These are phyloP conservation scores for Peromyscus nudipes DNA, from an alignment of 2,797 vertebrate genomes.

Conservation along the genomic window DNA sequence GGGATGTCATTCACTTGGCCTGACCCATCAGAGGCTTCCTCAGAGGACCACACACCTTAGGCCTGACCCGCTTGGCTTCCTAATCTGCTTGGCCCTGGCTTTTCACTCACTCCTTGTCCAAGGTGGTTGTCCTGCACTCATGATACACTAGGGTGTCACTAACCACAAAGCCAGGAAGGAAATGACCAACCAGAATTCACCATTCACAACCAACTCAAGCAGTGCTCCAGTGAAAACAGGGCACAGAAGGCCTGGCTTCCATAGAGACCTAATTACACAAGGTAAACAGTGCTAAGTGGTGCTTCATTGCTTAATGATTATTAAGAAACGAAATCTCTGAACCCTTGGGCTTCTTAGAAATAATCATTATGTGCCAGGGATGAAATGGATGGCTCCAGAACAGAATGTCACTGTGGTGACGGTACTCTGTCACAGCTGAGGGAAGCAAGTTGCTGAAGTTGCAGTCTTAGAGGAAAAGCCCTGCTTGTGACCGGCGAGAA, in stretches of 20 bases:
- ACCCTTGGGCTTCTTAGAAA: conserved; percentile 52
- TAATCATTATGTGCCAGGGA: conserved; percentile 2
- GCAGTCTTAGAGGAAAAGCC: neutral
- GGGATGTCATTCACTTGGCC: neutral
- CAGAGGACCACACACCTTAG: neutral
- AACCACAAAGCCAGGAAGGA: conserved; percentile 43
- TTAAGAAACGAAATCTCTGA: conserved; percentile 64
- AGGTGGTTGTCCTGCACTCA: neutral
- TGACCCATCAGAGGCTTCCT: neutral
- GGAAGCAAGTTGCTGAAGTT: neutral
- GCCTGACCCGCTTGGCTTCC: neutral
- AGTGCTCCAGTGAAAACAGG: neutral
- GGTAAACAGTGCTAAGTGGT: conserved; percentile 2
- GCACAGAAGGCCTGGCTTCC: neutral
- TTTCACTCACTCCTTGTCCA: conserved; percentile 24
- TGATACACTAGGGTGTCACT: neutral
- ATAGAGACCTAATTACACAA: conserved; percentile 43
- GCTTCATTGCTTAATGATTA: conserved; percentile 31
- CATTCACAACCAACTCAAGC: neutral
- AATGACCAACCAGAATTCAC: neutral
- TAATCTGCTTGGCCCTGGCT: neutral
- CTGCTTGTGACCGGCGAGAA: neutral
- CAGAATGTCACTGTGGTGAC: neutral
- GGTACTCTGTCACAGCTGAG: neutral
- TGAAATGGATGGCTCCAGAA: neutral